Conservation (phyloP, 2,797 vertebrate species). For the Coilia nasus region DNA sequence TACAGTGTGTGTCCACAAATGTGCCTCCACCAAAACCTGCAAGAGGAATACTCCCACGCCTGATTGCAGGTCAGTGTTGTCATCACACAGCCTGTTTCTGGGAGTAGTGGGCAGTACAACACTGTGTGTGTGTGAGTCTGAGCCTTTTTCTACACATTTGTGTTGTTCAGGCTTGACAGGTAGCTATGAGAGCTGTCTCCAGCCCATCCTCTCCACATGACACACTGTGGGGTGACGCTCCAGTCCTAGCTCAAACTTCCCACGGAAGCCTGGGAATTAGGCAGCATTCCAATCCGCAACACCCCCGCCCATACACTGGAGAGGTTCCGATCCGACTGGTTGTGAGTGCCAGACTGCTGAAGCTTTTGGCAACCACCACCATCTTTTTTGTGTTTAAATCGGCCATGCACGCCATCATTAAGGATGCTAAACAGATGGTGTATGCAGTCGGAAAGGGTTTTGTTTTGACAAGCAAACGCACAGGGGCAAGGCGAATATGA, state of each 20-base stretch:
- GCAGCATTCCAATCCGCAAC: neutral
- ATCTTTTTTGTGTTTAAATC: neutral
- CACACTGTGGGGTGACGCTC: neutral
- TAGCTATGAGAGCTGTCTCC: neutral
- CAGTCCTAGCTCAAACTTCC: neutral
- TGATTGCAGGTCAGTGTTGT: neutral
- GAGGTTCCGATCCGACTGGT: neutral
- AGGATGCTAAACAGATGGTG: neutral
- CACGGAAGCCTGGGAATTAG: neutral
- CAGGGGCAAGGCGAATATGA: neutral
- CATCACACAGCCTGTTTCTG: neutral
- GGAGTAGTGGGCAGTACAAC: neutral
- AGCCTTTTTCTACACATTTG: neutral
- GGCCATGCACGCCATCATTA: neutral
- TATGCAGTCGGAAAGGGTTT: neutral
- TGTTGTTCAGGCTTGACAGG: neutral
- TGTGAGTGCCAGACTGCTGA: neutral
- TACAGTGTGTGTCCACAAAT: too few relatives aligned
- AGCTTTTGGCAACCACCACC: neutral
- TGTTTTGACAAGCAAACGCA: conserved; percentile 15
- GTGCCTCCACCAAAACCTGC: neutral
- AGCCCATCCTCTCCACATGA: too few relatives aligned
- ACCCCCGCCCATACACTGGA: neutral
- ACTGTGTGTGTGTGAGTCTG: neutral
- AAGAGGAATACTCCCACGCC: neutral